A percentile compares a stretch with the other conserved stretches of the same genome.
Conservation (phyloP, 2,113 vertebrate species). For the Maccullochella peelii region DNA sequence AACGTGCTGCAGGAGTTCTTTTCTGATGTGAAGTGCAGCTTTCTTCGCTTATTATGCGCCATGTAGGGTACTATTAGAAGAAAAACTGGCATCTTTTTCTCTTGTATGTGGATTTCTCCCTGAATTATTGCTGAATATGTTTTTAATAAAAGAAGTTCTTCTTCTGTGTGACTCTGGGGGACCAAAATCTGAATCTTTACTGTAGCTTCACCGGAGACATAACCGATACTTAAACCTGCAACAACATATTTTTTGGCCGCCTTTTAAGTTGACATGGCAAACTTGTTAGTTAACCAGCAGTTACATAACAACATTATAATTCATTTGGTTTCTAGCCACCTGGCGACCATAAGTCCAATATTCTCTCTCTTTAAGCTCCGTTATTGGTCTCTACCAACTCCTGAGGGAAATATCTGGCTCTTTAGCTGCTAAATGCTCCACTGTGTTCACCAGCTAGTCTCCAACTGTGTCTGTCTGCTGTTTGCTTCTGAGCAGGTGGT, state of each 20-base stretch:
- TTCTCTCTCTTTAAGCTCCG: background rate
- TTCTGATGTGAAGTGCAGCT: conserved; percentile 9
- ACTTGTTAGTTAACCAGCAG: background rate
- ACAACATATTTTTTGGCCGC: background rate
- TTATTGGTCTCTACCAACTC: background rate
- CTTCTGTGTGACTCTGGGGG: background rate
- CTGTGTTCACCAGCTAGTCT: background rate
- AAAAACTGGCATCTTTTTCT: background rate
- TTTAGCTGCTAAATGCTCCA: background rate
- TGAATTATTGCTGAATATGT: background rate
- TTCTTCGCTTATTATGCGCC: background rate
- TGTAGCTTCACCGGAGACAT: background rate
- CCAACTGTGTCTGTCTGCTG: background rate
- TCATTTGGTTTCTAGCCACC: background rate
- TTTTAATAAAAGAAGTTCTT: background rate
- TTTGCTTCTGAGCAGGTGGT: background rate
- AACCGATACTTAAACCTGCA: background rate
- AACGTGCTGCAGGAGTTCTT: conserved; percentile 5
- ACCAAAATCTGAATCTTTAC: background rate
- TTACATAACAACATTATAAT: background rate
- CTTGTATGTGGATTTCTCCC: background rate
- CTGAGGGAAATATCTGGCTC: background rate
- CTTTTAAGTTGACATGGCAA: background rate
- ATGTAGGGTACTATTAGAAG: background rate
- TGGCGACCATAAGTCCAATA: background rate